Evolutionary conservation across 2,888 invertebrate genomes (phyloP), one percentile per base, ranked within the genome.

Genomic region (Aricia artaxerxes): DNA sequence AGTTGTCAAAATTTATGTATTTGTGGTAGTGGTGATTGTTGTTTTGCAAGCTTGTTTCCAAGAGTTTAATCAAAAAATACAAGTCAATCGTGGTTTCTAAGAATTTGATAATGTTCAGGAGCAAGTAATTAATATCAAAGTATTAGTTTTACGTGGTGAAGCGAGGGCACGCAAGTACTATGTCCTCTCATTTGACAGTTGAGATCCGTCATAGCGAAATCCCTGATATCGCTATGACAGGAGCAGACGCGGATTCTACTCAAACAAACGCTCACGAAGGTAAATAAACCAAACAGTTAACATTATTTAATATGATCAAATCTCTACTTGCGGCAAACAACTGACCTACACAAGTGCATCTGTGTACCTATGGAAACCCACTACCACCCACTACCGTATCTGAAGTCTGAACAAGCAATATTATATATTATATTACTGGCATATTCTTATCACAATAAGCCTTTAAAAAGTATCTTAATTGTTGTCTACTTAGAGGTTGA

Each of bases 201-300:
- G 92, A 93, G 84, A 89, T 90, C 75, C 86, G 85, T 82, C 90
- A 91, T 6, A 76, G 76, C 76, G 76, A 76, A 35, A 76, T 76
- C 31, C 57, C 76, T 31, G 76, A 76, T 81, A 87, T 92, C 81
- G 85, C 90, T 80, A 91, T 92, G 90, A 87, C 90, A 83, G 87
- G 87, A 79, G 88, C 88, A 4, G 93, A 93, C 81, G 89, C 91
- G 61, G 93, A 94, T 83, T 90, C 93, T 53, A 91, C 91, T 3
- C 93, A 92, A 89, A 85, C 90, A 84, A 91, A 92, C 83, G 87
- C 87, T 73, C 89, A 90, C 78, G 93, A 93, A 88, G 91, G 93
- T 93, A 90, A 91, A 89, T 88, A 91, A 90, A 90, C 72, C 61
- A 73, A 77, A 38, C 49, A 49, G 24, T 16, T 6, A 69, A 16